Evolutionary conservation across 2,888 invertebrate species (phyloP).

Genomic region (Xestia c-nigrum): DNA sequence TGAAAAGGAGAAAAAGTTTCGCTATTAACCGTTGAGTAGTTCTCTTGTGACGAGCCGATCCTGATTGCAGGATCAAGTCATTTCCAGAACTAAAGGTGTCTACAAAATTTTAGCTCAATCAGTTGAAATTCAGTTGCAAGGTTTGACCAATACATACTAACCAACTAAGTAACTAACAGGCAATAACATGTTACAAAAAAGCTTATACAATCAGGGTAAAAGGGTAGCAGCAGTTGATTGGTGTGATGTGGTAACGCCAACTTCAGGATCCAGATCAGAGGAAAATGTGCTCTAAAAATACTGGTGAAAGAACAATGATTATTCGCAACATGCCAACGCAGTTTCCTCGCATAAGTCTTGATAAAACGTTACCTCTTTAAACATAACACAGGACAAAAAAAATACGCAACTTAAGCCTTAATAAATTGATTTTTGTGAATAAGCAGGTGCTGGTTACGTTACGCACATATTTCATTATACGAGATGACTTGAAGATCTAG

Average conservation of each 20-base stretch:
- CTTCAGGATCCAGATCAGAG: background rate
- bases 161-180: background rate
- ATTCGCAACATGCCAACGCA: slow-evolving; percentile 18
- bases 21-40: too few relatives aligned
- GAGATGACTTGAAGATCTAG: slow-evolving; percentile 54
- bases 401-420: slow-evolving; percentile 33
- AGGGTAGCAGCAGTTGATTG: background rate
- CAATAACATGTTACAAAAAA: background rate
- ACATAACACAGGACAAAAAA: slow-evolving; percentile 16
- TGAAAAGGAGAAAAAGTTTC: background rate
- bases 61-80: background rate
- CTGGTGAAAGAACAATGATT: background rate
- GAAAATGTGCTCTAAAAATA: background rate
- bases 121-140: background rate
- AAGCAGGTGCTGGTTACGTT: slow-evolving; percentile 40
- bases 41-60: background rate
- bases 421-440: slow-evolving; percentile 3
- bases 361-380: background rate
- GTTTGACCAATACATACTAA: too few relatives aligned
- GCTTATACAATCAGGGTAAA: background rate
- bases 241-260: background rate
- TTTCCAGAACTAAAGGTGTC: background rate
- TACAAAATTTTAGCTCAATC: background rate
- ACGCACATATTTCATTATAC: slow-evolving; percentile 30
- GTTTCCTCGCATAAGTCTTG: background rate